These are phyloP conservation scores for Monochamus alternatus DNA, from an alignment of 2,888 invertebrate species.

Conservation along the genomic window DNA sequence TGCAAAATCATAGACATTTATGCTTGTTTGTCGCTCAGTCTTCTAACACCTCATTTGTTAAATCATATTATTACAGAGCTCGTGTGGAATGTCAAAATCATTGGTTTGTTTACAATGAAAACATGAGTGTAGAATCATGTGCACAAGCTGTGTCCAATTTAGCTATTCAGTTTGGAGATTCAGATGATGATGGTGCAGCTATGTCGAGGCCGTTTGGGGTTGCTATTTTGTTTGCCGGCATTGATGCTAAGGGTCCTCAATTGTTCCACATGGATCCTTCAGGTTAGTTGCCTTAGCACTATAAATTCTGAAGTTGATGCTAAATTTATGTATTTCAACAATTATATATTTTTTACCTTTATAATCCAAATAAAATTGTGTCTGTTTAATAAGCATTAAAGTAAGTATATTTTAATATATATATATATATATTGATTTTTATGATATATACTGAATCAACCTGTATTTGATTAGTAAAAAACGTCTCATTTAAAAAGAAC, in stretches of 20 bases:
- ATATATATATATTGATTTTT: no score
- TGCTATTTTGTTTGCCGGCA: constrained; percentile 96
- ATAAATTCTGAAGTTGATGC: no score
- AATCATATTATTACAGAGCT: constrained; percentile 75
- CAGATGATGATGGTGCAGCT: constrained; percentile 94
- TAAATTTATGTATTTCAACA: neutral
- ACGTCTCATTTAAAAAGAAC: no score
- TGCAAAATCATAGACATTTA: no score
- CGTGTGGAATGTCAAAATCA: constrained; percentile 98
- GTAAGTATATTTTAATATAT: no score
- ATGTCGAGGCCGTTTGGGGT: constrained; percentile 99
- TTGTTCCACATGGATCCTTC: constrained; percentile 99
- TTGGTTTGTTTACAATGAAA: constrained; percentile 98
- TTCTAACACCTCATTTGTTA: no score
- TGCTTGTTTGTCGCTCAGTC: no score
- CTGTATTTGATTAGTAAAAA: no score
- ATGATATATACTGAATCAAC: no score
- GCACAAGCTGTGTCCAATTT: constrained; percentile 98
- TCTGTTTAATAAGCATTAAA: no score
- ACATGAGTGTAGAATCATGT: constrained; percentile 97
- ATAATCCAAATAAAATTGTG: no score
- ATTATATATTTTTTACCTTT: neutral
- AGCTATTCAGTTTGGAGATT: constrained; percentile 99
- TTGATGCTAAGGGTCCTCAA: constrained; percentile 95
- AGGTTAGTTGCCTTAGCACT: constrained; percentile 71